These are phyloP conservation scores for Protodeltote pygarga DNA, from an alignment of 2,888 invertebrate species.

Conservation along the genomic window DNA sequence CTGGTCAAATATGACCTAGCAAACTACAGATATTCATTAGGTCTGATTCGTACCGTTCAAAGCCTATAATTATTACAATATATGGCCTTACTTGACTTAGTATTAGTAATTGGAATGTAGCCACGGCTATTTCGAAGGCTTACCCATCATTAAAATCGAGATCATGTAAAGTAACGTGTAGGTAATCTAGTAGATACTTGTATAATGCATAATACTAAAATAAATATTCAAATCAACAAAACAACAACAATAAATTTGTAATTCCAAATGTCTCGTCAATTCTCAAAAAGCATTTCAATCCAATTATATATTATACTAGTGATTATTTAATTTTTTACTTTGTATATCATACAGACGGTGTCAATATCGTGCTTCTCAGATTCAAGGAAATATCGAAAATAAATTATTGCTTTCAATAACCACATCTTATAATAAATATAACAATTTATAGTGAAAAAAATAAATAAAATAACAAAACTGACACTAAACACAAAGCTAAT, in stretches of 20 bases:
- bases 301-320: slow-evolving; percentile 39
- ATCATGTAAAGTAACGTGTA: slow-evolving; percentile 35
- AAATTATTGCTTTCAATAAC: slow-evolving; percentile 36
- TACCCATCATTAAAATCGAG: slow-evolving; percentile 44
- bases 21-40: too few relatives aligned
- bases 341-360: slow-evolving; percentile 50
- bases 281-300: slow-evolving; percentile 38
- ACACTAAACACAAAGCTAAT: slow-evolving; percentile 66
- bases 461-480: slow-evolving; percentile 41
- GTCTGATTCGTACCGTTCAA: too few relatives aligned
- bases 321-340: slow-evolving; percentile 29
- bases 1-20: too few relatives aligned
- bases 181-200: slow-evolving; percentile 21
- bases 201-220: slow-evolving; percentile 16
- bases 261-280: slow-evolving; percentile 31
- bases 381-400: slow-evolving; percentile 36
- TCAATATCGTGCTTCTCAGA: slow-evolving; percentile 44
- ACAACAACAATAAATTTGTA: slow-evolving; percentile 27
- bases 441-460: slow-evolving; percentile 42
- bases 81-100: slow-evolving; percentile 37
- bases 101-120: slow-evolving; percentile 66
- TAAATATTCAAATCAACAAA: slow-evolving; percentile 22
- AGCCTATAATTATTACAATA: too few relatives aligned
- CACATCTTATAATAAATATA: slow-evolving; percentile 46
- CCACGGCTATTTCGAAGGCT: slow-evolving; percentile 51